These are phyloP conservation scores for Balanococcus diminutus DNA, from an alignment of 2,888 invertebrate genomes.

Conservation along the genomic window DNA sequence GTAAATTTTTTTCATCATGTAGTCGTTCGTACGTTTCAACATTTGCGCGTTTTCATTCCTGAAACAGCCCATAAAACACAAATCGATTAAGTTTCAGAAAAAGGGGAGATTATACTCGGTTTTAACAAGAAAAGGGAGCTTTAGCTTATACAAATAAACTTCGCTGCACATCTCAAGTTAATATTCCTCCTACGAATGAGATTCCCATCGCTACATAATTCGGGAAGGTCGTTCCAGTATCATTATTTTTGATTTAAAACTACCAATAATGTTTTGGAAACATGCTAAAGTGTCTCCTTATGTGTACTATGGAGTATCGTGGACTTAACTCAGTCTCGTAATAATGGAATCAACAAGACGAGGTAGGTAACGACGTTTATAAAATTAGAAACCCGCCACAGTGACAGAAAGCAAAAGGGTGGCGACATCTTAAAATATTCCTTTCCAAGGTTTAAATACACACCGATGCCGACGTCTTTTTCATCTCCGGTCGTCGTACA, in stretches of 20 bases:
- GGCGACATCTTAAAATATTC: slow-evolving; percentile 42
- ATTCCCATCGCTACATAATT: neutral
- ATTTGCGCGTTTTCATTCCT: slow-evolving; percentile 31
- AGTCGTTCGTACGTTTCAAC: neutral
- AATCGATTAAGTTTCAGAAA: slow-evolving; percentile 26
- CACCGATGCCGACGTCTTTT: neutral
- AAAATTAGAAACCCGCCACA: slow-evolving; percentile 23
- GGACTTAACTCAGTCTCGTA: neutral
- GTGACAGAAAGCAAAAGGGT: no score
- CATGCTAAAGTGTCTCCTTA: neutral
- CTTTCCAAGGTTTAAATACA: slow-evolving; percentile 11
- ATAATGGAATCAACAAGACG: neutral
- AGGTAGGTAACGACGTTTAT: slow-evolving; percentile 3
- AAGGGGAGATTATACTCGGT: neutral
- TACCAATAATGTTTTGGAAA: neutral
- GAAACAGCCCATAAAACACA: neutral
- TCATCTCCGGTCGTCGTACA: neutral
- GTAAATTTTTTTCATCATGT: neutral
- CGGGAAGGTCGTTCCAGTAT: neutral
- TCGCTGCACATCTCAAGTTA: neutral
- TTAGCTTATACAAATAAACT: neutral
- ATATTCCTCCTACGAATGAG: neutral
- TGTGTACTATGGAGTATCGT: neutral
- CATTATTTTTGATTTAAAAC: slow-evolving; percentile 1
- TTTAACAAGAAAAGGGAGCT: neutral